phyloP scores from a whole-genome alignment of 2,797 vertebrate genomes.

The Enteromius treurensis region DNA sequence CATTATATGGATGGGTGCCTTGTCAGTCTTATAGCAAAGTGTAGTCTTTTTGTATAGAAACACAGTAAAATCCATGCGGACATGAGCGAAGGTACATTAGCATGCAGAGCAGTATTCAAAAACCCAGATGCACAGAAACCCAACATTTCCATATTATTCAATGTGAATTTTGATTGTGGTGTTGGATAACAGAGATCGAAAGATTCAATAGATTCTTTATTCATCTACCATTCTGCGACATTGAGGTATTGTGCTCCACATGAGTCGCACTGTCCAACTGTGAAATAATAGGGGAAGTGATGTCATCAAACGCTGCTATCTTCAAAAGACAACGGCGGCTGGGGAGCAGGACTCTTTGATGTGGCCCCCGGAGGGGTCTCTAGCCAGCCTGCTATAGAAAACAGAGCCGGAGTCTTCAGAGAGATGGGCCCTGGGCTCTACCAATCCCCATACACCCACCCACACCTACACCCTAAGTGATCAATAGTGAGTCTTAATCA shows the following conservation, averaged over 20 bases:
- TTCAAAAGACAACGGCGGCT: conserved; percentile 71
- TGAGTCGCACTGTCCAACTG: conserved; percentile 63
- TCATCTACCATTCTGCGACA: conserved; percentile 7
- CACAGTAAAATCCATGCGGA: not conserved
- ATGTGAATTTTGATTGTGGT: conserved; percentile 33
- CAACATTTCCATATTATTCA: not conserved
- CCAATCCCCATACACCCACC: conserved; percentile 61
- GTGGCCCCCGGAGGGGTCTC: conserved; percentile 64
- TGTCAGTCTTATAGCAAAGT: not conserved
- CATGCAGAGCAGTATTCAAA: conserved; percentile 22
- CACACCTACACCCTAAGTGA: conserved; percentile 68
- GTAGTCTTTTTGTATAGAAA: not conserved
- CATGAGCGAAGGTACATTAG: not conserved
- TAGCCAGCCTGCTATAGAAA: conserved; percentile 70
- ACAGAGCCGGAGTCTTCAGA: conserved; percentile 72
- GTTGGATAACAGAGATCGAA: conserved; percentile 29
- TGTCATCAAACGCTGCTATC: conserved; percentile 75
- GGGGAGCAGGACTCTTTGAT: conserved; percentile 74
- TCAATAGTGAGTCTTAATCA: conserved; percentile 80
- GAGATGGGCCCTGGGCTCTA: conserved; percentile 67
- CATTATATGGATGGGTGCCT: not conserved
- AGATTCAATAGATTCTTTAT: not conserved
- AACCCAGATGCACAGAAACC: not conserved
- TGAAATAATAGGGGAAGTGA: conserved; percentile 67
- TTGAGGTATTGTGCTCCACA: conserved; percentile 54